Percentiles rank a stretch among this genome's conserved stretches.
Evolutionary conservation across 2,888 invertebrate species (phyloP).

Genomic region (Abrostola triplasia): DNA sequence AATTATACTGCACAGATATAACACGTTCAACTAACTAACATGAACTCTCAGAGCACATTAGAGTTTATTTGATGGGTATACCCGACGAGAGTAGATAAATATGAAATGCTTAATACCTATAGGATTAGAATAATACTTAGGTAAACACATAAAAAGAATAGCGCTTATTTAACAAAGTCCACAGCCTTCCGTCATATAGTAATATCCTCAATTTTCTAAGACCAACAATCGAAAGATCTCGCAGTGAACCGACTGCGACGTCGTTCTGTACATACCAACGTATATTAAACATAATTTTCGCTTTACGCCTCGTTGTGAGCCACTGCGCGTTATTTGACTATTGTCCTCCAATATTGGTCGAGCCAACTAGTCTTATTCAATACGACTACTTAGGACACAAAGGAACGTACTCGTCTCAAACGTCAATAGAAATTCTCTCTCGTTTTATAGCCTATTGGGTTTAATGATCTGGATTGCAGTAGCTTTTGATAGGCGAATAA

Average conservation of each 20-base stretch:
- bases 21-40: neutral
- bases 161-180: too few relatives aligned
- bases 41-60: neutral
- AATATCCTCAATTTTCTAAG: neutral
- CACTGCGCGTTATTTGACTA: constrained; percentile 65
- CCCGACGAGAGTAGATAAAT: neutral
- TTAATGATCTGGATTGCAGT: constrained; percentile 46
- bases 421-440: constrained; percentile 49
- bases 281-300: constrained; percentile 52
- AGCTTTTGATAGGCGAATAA: constrained; percentile 38
- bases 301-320: constrained; percentile 43
- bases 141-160: too few relatives aligned
- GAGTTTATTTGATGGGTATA: neutral
- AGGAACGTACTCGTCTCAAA: constrained; percentile 54
- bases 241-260: constrained; percentile 32
- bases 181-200: neutral
- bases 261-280: constrained; percentile 32
- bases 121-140: neutral
- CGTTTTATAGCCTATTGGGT: constrained; percentile 43
- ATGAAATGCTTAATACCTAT: neutral
- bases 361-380: constrained; percentile 68
- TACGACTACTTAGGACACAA: constrained; percentile 71
- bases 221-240: constrained; percentile 12
- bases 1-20: constrained; percentile 41
- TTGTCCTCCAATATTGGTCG: constrained; percentile 82